phyloP scores from a whole-genome alignment of 2,797 vertebrate species.

The Oryzias dopingdopingensis region DNA sequence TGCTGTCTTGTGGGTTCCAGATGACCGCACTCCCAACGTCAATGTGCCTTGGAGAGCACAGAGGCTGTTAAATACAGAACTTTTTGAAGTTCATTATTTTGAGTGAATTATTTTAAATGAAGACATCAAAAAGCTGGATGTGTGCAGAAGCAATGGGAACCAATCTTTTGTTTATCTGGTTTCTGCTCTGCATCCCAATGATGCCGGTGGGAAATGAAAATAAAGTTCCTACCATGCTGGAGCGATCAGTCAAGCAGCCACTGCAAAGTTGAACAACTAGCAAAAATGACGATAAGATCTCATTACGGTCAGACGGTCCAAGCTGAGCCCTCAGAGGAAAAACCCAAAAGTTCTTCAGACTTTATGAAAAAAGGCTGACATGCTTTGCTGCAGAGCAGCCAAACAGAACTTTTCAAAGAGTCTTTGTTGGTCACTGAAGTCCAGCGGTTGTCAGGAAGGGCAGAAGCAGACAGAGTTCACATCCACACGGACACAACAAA shows the following conservation, averaged over 20 bases:
- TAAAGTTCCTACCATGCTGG: constrained; percentile 63
- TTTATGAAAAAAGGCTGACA: constrained; percentile 25
- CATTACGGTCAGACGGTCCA: constrained; percentile 45
- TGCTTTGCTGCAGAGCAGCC: constrained; percentile 39
- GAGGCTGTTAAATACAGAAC: no score
- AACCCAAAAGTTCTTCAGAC: constrained; percentile 47
- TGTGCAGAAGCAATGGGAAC: no score
- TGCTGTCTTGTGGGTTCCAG: no score
- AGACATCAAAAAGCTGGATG: no score
- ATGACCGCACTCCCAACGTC: no score
- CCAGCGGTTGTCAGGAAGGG: constrained; percentile 28
- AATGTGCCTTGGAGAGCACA: no score
- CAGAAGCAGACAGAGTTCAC: constrained; percentile 47
- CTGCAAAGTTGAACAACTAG: constrained; percentile 31
- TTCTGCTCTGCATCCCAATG: not conserved
- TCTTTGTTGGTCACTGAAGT: constrained; percentile 56
- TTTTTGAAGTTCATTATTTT: no score
- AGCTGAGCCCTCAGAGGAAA: constrained; percentile 33
- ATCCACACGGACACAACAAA: constrained; percentile 54
- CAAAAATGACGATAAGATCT: constrained; percentile 33
- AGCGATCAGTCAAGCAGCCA: constrained; percentile 15
- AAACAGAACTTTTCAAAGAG: constrained; percentile 49
- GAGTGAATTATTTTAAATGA: no score
- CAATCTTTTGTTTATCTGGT: no score
- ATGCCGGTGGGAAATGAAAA: constrained; percentile 4